Base-by-base conservation (phyloP, 2,113 vertebrate species). In the Elgaria multicarinata region DNA sequence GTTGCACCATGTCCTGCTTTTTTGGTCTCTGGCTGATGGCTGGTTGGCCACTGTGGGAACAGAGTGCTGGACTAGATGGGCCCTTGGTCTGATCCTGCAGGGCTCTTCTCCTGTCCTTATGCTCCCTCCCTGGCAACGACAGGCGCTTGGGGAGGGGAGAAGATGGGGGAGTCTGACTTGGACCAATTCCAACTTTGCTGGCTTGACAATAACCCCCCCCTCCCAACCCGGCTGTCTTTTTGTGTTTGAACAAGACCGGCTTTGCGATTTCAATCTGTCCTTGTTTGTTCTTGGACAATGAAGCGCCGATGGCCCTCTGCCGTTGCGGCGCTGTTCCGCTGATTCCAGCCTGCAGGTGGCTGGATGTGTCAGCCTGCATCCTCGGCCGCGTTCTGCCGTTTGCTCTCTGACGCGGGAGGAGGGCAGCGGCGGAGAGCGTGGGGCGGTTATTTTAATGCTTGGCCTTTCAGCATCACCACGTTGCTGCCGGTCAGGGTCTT, bases 211-310 rank as follows among this genome's bases (percentile, higher is more conserved):
- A 4, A n/a, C n/a, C n/a, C n/a, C n/a, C n/a, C n/a, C n/a, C n/a
- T n/a, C n/a, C 62, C 14, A 44, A 26, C 20, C 66, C 46, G 58
- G 62, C 88, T 28, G 7, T 46, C 46, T 33, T 46, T 33, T 16
- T 62, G 31, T 36, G 2, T 58, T 22, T 22, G 28, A n/a, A 76
- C 33, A 36, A 83, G 67, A 10, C 5, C 24, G 89, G n/a, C 71
- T 55, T 87, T 90, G 85, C n/a, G 28, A 71, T 90, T 83, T 44
- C 86, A 91, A 91, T 91, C 90, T 87, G 72, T 71, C 85, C 86
- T 69, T 71, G 72, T 76, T 91, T 91, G 90, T 91, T 87, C 90
- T 83, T 62, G 90, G 90, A 87, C 80, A 91, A 87, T 87, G 71
- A 26, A 8, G 62, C 14, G 28, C 31, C 88, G 7, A 39, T 69